Evolutionary conservation across 2,797 vertebrate genomes (phyloP).

Genomic region (Tokudaia tokunoshimensis): DNA sequence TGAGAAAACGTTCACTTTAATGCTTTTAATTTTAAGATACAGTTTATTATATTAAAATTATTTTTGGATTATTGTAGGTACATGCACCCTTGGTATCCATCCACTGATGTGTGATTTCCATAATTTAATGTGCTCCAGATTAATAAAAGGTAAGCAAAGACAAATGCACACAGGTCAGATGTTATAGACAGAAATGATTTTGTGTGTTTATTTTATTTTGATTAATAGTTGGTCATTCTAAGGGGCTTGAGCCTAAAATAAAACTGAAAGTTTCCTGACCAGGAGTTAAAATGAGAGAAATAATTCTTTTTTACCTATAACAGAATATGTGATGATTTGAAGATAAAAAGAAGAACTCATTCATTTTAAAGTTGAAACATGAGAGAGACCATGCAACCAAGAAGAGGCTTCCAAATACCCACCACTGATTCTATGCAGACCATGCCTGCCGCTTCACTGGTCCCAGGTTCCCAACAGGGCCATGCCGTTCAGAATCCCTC

Average conservation of each 20-base stretch:
- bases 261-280: constrained; percentile 28
- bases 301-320: background rate
- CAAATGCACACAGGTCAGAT: background rate
- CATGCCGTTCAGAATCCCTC: background rate
- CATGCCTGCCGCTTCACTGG: background rate
- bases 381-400: background rate
- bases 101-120: background rate
- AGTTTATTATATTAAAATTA: background rate
- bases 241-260: background rate
- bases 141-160: constrained; percentile 39
- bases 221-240: background rate
- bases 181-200: background rate
- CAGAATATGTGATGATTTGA: background rate
- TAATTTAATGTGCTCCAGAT: background rate
- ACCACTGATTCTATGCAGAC: background rate
- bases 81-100: background rate
- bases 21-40: background rate
- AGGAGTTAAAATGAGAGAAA: background rate
- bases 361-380: background rate
- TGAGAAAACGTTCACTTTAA: background rate
- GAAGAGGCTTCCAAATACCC: background rate
- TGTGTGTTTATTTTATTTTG: background rate
- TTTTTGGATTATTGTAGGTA: background rate
- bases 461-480: background rate
- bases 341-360: background rate